Evolutionary conservation across 2,888 invertebrate species (phyloP).

Genomic region (Diarsia brunnea): DNA sequence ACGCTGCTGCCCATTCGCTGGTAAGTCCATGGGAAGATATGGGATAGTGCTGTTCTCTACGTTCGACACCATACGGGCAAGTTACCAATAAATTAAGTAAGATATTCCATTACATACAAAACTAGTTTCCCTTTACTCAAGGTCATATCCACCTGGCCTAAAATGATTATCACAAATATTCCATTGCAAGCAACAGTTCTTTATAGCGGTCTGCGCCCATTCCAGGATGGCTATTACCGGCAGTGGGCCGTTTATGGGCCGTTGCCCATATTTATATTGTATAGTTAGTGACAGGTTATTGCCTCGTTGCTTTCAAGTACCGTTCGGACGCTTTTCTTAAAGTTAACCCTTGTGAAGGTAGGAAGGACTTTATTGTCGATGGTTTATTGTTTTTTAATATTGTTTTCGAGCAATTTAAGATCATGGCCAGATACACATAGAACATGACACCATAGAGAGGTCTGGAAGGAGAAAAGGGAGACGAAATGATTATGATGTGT

Average conservation of each 20-base stretch:
- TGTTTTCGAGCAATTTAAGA: not conserved
- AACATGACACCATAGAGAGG: too few relatives aligned
- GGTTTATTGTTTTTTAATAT: constrained; percentile 36
- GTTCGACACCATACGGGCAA: too few relatives aligned
- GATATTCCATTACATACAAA: not conserved
- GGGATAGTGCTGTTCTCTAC: too few relatives aligned
- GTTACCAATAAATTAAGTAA: not conserved
- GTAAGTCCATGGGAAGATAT: too few relatives aligned
- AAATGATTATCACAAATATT: constrained; percentile 50
- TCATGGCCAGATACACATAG: too few relatives aligned
- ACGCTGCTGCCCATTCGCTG: too few relatives aligned
- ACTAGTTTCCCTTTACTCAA: not conserved
- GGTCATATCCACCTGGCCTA: constrained; percentile 35
- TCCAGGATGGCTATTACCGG: constrained; percentile 45
- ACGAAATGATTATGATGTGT: not conserved
- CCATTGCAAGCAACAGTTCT: constrained; percentile 54
- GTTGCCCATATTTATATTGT: constrained; percentile 56
- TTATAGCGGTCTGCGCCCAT: constrained; percentile 53
- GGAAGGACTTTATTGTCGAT: constrained; percentile 29
- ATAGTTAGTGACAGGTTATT: constrained; percentile 57
- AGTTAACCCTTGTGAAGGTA: constrained; percentile 32
- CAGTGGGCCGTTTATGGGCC: constrained; percentile 49
- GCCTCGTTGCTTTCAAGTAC: constrained; percentile 40
- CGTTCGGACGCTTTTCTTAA: constrained; percentile 39
- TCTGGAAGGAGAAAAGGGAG: too few relatives aligned